A percentile compares a stretch with the other conserved stretches of the same genome.
These are phyloP conservation scores for Muscicapa striata DNA, from an alignment of 2,797 vertebrate genomes.

Conservation along the genomic window DNA sequence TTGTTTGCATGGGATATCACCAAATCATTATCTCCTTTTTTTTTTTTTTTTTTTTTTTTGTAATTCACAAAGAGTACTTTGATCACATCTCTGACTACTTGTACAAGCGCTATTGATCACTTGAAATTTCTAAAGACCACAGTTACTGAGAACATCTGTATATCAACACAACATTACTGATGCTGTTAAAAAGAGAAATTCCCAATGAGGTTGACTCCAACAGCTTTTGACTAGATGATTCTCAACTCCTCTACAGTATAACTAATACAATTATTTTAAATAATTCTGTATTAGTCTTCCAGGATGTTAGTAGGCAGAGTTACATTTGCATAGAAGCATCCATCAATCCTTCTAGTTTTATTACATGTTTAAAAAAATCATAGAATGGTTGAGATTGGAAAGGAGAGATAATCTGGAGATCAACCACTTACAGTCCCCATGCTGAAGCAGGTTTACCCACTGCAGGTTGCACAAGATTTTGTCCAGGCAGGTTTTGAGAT, in stretches of 20 bases:
- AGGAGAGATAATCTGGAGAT: background rate
- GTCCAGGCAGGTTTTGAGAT: background rate
- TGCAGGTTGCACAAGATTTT: background rate
- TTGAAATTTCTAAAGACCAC: background rate
- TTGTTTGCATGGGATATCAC: background rate
- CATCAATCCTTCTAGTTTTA: background rate
- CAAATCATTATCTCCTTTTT: background rate
- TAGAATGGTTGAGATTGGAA: background rate
- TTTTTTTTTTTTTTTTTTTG: background rate
- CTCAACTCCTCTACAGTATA: background rate
- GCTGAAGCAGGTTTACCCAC: background rate
- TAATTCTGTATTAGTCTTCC: background rate
- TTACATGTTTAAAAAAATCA: background rate
- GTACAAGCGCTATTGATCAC: background rate
- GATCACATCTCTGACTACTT: background rate
- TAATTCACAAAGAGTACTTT: background rate
- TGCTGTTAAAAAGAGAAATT: background rate
- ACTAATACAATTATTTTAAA: background rate
- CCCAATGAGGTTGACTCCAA: background rate
- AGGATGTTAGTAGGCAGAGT: background rate
- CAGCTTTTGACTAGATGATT: background rate
- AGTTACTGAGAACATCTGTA: background rate
- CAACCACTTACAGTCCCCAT: background rate
- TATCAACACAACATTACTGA: background rate
- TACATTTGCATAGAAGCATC: background rate